phyloP scores from a whole-genome alignment of 1,140 invertebrate species.

The Tachypleus tridentatus region DNA sequence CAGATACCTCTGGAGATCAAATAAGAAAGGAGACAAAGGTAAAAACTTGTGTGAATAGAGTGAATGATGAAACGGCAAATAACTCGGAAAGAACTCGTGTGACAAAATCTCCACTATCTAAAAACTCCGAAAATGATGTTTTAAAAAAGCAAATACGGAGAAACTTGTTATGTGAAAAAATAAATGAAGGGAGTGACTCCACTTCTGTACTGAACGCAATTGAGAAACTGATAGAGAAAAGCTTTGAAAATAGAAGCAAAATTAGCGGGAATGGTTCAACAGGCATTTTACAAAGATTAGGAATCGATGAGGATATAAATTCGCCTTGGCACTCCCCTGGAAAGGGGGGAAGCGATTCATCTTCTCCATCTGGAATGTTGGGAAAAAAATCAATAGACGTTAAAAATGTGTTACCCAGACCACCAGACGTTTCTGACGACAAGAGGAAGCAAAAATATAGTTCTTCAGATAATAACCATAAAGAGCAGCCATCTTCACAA shows the following conservation, averaged over 20 bases:
- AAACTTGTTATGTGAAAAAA: not conserved
- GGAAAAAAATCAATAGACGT: too few relatives aligned
- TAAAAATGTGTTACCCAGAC: too few relatives aligned
- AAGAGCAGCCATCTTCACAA: too few relatives aligned
- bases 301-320: constrained; percentile 63
- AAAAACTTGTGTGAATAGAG: not conserved
- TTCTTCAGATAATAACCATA: too few relatives aligned
- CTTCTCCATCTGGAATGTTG: too few relatives aligned
- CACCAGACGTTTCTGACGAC: too few relatives aligned
- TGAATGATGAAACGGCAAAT: not conserved
- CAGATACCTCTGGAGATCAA: not conserved
- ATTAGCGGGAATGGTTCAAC: constrained; percentile 37
- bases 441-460: too few relatives aligned
- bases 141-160: not conserved
- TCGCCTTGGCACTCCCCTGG: constrained; percentile 28
- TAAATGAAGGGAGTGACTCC: constrained; percentile 10
- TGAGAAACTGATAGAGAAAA: constrained; percentile 92
- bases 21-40: not conserved
- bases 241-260: constrained; percentile 70
- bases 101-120: not conserved
- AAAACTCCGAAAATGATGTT: constrained; percentile 1
- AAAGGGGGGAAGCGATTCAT: constrained; percentile 65
- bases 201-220: constrained; percentile 81
- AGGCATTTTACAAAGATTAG: constrained; percentile 76
- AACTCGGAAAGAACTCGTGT: not conserved